Base-by-base conservation (phyloP, 1,140 invertebrate genomes). In the Olivierus martensii region DNA sequence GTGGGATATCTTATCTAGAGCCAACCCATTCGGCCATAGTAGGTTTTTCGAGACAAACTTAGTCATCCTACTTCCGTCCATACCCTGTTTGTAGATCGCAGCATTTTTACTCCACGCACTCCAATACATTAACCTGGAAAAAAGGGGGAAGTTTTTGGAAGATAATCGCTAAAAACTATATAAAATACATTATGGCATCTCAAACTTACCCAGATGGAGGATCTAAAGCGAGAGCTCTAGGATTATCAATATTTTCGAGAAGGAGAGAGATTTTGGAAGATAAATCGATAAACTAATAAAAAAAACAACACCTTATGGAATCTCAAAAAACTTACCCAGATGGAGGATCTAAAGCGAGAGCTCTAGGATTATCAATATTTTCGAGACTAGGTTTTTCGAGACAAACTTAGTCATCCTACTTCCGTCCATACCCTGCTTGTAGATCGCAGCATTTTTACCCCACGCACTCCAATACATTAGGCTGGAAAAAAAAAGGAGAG, bases 391-490 rank as follows among this genome's bases (percentile, higher is more conserved):
- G 58, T 86, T 84, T 1, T 77, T 77, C 59, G 87, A 84, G 0
- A 89, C 80, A 76, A 87, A 88, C 59, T 87, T 83, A 7, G 82
- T 69, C 14, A 74, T 70, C 44, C 78, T 68, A 2, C 74, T 74
- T 1, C 91, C 90, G 67, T 96, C 89, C 87, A 95, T 88, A 14
- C 77, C 75, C 9, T 86, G 78, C n/a, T 52, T 21, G 38, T 48
- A 52, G 1, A 51, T 55, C 1, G 46, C 37, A 15, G 80, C 69
- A 19, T 73, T 71, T 12, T 72, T 62, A 10, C 82, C 81, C 83
- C 84, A 90, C 65, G 91, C 86, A 2, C 79, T 80, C 88, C 88
- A 92, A 65, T 81, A 92, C 76, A 92, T 80, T 45, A 73, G 65
- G 4, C 83, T 81, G 9, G 62, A 69, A 82, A 62, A 9, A 28